phyloP scores from a whole-genome alignment of 2,113 vertebrate species.

The Amazona guildingii region DNA sequence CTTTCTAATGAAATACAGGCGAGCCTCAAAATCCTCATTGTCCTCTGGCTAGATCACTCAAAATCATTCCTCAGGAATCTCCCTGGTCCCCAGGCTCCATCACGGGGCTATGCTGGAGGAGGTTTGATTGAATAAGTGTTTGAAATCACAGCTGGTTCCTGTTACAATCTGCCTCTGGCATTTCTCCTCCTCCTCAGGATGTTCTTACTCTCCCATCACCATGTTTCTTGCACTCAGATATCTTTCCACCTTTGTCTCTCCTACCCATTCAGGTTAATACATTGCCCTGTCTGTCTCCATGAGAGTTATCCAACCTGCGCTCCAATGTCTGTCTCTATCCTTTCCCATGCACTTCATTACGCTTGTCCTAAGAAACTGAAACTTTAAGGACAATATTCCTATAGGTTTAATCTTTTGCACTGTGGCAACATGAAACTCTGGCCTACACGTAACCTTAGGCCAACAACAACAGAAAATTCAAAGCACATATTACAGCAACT shows the following conservation, averaged over 20 bases:
- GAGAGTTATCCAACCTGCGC: neutral
- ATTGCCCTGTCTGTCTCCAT: neutral
- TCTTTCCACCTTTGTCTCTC: neutral
- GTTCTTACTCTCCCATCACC: neutral
- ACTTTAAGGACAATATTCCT: neutral
- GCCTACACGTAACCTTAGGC: neutral
- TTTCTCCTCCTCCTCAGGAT: neutral
- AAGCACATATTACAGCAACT: neutral
- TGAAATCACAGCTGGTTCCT: neutral
- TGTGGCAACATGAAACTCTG: neutral
- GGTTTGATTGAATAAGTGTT: neutral
- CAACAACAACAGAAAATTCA: neutral
- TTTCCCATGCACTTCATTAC: neutral
- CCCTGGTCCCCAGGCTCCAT: neutral
- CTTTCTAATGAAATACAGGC: neutral
- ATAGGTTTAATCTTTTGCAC: neutral
- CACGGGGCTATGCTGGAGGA: neutral
- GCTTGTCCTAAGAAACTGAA: neutral
- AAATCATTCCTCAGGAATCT: neutral
- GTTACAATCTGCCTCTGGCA: neutral
- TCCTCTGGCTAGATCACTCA: neutral
- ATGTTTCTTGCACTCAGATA: neutral
- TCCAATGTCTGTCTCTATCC: neutral
- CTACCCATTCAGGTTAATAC: neutral
- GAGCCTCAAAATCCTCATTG: neutral